Evolutionary conservation across 2,888 invertebrate genomes (phyloP).

Genomic region (Apantesis nais): DNA sequence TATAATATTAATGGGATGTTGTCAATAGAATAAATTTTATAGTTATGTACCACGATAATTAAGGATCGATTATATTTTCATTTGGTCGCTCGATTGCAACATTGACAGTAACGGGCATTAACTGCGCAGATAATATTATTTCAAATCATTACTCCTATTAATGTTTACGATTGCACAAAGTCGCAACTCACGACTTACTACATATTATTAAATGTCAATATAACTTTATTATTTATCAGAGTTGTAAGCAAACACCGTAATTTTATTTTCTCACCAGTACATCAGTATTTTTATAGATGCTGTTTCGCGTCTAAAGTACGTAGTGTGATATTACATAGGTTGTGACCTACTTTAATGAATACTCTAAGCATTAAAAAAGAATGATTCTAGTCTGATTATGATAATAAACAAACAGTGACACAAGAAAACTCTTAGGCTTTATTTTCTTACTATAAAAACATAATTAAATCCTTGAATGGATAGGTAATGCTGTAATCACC

Average conservation of each 20-base stretch:
- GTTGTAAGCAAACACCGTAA: not conserved
- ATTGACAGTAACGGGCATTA: not conserved
- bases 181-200: not conserved
- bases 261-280: no score
- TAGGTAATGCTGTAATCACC: no score
- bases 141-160: constrained; percentile 3
- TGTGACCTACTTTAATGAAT: no score
- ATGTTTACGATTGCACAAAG: constrained; percentile 5
- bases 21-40: not conserved
- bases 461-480: no score
- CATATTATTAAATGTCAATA: not conserved
- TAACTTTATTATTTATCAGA: not conserved
- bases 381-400: no score
- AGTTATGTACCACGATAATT: constrained; percentile 8
- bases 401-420: no score
- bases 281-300: no score
- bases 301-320: no score
- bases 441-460: no score
- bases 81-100: not conserved
- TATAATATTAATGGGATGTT: not conserved
- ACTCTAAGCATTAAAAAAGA: no score
- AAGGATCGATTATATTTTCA: constrained; percentile 15
- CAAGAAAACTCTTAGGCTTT: no score
- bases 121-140: constrained; percentile 1
- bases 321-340: no score